A percentile compares a stretch with the other conserved stretches of the same genome.
These are phyloP conservation scores for Ophioninae sp. DNA, from an alignment of 2,888 invertebrate species.

Conservation along the genomic window DNA sequence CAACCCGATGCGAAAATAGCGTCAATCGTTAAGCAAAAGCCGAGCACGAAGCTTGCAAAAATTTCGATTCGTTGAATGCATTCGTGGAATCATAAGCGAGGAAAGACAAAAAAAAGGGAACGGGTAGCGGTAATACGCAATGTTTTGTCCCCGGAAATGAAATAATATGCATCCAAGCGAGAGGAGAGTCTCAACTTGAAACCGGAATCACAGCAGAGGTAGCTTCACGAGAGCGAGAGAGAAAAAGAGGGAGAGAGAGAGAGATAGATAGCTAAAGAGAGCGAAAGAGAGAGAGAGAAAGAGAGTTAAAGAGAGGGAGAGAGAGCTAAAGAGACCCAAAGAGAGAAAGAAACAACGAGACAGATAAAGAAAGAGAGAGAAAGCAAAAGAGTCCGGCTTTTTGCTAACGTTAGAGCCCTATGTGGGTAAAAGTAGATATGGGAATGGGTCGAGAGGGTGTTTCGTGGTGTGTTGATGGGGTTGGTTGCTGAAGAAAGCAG, in stretches of 20 bases:
- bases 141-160: slow-evolving; percentile 53
- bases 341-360: slow-evolving; percentile 11
- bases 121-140: slow-evolving; percentile 37
- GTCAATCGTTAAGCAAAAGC: background rate
- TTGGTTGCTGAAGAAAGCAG: slow-evolving; percentile 33
- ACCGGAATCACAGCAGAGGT: slow-evolving; percentile 50
- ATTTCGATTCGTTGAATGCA: slow-evolving; percentile 33
- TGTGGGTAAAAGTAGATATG: slow-evolving; percentile 60
- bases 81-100: slow-evolving; percentile 15
- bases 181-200: slow-evolving; percentile 23
- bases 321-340: slow-evolving; percentile 19
- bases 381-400: slow-evolving; percentile 55
- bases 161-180: slow-evolving; percentile 54
- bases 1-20: background rate
- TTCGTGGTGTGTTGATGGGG: slow-evolving; percentile 58
- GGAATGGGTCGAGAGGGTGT: slow-evolving; percentile 60
- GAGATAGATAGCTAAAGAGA: too few species aligned
- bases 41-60: background rate
- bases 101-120: slow-evolving; percentile 15
- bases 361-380: slow-evolving; percentile 13
- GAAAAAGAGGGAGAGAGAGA: background rate
- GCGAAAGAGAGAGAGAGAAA: background rate
- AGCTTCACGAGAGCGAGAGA: slow-evolving; percentile 1
- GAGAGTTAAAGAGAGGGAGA: slow-evolving; percentile 33
- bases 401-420: slow-evolving; percentile 65